A percentile compares a stretch with the other conserved stretches of the same genome.
These are phyloP conservation scores for Sebastes reedi DNA, from an alignment of 2,797 vertebrate genomes.

Conservation along the genomic window DNA sequence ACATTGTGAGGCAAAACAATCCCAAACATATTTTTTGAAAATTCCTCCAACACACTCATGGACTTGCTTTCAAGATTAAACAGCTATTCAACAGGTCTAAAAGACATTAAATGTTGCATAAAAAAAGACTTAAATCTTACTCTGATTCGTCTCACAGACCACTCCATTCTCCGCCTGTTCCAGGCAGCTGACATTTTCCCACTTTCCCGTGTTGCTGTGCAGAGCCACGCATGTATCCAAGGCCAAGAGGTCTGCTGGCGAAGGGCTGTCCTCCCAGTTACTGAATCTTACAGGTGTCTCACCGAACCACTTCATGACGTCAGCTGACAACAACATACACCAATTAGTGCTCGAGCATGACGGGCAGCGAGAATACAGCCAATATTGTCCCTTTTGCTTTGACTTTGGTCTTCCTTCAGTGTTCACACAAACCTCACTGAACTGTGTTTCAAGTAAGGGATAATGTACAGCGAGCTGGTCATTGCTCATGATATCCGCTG, in stretches of 20 bases:
- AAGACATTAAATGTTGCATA: not conserved
- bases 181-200: slow-evolving; percentile 86
- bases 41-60: not conserved
- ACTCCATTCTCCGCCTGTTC: slow-evolving; percentile 81
- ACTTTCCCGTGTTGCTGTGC: slow-evolving; percentile 82
- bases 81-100: not conserved
- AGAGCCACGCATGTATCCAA: slow-evolving; percentile 85
- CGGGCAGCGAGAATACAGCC: not conserved
- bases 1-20: slow-evolving; percentile 29
- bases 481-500: accelerated
- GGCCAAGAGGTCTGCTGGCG: slow-evolving; percentile 51
- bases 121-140: slow-evolving; percentile 67
- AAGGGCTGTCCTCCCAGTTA: slow-evolving; percentile 82
- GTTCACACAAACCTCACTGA: not conserved
- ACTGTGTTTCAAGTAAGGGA: not conserved
- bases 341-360: not conserved
- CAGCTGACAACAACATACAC: slow-evolving; percentile 70
- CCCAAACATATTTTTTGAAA: not conserved
- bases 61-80: not conserved
- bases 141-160: slow-evolving; percentile 82
- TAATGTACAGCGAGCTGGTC: too few species aligned
- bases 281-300: slow-evolving; percentile 78
- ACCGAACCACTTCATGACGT: slow-evolving; percentile 85
- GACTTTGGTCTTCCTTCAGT: not conserved
- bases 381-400: not conserved